Evolutionary conservation across 2,888 invertebrate species (phyloP), one percentile per base, ranked within the genome.

Genomic region (Nemoura dubitans): DNA sequence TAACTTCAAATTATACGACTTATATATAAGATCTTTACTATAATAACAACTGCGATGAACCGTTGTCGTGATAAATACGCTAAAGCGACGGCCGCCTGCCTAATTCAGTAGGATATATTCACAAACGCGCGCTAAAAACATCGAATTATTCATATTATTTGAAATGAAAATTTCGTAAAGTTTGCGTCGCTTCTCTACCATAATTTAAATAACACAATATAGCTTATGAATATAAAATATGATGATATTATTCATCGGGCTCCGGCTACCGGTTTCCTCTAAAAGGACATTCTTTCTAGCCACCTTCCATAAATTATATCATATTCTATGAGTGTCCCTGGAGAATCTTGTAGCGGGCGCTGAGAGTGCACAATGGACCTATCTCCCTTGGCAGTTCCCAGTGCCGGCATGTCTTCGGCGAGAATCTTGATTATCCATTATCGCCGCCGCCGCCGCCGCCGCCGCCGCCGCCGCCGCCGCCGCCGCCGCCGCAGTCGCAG

Each of bases 261-360:
- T 14, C 27, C 76, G 27, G 84, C 84, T 84, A 84, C 84, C 84
- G 84, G 84, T 84, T 84, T 84, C 84, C 84, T 84, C 43, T 84
- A 84, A 28, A 84, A 84, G 84, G 84, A 84, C 84, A 84, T 84
- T 84, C 84, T 84, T 84, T 84, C 84, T 84, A 76, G 84, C 27
- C 84, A 84, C 84, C 84, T 84, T 76, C 84, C 84, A 84, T 84
- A 84, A 84, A 84, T 84, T 59, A 84, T 84, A 84, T 27, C 84
- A 76, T 59, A 59, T 14, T 83, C 81, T 81, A 30, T 81, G 29
- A 28, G 81, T 28, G 27, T 78, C 78, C 78, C 27, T 28, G 28
- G 28, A 78, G 78, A 28, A 10, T 78, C 78, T 78, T 59, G 59
- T 21, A 21, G 59, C 59, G 59, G 36, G 59, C 59, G 59, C 59